Percentiles rank a stretch among this genome's conserved stretches.
Evolutionary conservation across 2,888 invertebrate species (phyloP).

Genomic region (Halictus ligatus): DNA sequence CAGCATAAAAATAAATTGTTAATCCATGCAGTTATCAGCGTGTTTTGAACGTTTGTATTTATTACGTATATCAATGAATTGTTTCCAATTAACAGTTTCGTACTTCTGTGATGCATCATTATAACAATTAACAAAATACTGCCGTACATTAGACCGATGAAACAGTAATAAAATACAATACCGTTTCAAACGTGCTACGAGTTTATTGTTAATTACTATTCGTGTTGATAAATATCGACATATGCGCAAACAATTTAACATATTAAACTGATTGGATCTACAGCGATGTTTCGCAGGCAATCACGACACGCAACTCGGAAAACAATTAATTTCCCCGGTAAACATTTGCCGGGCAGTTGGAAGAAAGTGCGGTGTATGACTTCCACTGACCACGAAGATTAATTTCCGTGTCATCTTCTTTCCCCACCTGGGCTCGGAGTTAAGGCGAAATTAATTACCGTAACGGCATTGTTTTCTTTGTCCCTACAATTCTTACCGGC

Average conservation of each 20-base stretch:
- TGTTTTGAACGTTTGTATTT: neutral
- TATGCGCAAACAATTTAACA: neutral
- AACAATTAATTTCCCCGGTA: neutral
- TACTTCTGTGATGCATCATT: neutral
- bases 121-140: neutral
- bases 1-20: neutral
- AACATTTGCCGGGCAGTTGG: neutral
- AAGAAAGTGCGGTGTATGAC: neutral
- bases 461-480: slow-evolving; percentile 9
- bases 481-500: neutral
- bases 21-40: neutral
- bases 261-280: neutral
- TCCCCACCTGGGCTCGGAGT: neutral
- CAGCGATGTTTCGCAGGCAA: neutral
- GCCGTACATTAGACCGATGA: neutral
- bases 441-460: slow-evolving; percentile 20
- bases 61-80: neutral
- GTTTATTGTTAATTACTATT: neutral
- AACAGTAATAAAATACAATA: neutral
- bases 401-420: neutral
- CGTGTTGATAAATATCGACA: neutral
- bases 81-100: neutral
- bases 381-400: neutral
- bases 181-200: neutral
- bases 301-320: neutral